Percentiles rank a stretch among this genome's conserved stretches.
Conservation (phyloP, 37 sponge, comb jelly and placozoan species). For the Geodia barretti region DNA sequence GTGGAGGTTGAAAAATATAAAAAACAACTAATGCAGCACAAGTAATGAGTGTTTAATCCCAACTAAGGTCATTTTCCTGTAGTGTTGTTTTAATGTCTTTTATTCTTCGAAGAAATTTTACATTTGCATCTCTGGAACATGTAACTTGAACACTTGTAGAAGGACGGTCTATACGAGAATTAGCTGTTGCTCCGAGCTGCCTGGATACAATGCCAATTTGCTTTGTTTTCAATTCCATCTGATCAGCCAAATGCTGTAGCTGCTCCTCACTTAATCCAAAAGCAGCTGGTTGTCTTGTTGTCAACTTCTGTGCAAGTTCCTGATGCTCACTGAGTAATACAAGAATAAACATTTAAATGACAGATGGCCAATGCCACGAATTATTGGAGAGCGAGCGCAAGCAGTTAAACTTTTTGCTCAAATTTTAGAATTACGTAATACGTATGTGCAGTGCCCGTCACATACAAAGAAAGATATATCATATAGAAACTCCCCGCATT, state of each 20-base stretch:
- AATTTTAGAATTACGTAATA: too few relatives aligned
- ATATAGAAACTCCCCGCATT: too few relatives aligned
- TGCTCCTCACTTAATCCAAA: constrained; percentile 18
- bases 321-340: constrained; percentile 47
- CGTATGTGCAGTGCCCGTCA: too few relatives aligned
- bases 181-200: neutral
- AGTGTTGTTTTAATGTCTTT: constrained; percentile 54
- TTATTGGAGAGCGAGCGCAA: too few relatives aligned
- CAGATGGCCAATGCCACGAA: too few relatives aligned
- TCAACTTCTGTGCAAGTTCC: constrained; percentile 29
- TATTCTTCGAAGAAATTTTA: constrained; percentile 44
- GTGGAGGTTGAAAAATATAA: constrained; percentile 55
- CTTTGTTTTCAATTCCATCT: constrained; percentile 52
- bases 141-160: neutral
- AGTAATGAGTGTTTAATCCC: constrained; percentile 52
- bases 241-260: constrained; percentile 30
- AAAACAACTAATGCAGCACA: too few relatives aligned
- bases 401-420: too few relatives aligned
- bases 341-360: too few relatives aligned
- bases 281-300: neutral
- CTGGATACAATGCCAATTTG: constrained; percentile 52
- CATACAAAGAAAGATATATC: too few relatives aligned
- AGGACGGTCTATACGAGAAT: neutral
- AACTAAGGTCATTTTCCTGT: constrained; percentile 60
- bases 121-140: neutral